A percentile compares a stretch with the other conserved stretches of the same genome.
Conservation (phyloP, 2,797 vertebrate genomes). For the Streptopelia turtur region DNA sequence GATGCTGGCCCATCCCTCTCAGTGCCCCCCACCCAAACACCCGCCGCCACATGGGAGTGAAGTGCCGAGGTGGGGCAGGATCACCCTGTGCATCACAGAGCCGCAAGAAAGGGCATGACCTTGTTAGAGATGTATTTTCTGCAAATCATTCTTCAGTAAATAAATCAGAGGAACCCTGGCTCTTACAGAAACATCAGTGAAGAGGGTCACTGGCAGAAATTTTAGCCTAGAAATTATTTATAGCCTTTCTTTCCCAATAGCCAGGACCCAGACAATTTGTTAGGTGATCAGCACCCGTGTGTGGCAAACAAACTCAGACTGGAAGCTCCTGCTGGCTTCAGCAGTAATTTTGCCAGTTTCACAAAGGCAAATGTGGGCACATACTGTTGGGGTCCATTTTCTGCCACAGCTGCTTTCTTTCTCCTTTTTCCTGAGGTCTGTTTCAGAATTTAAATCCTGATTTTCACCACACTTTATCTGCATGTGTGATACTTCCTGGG, state of each 20-base stretch:
- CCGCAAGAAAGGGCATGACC: neutral
- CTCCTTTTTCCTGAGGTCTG: neutral
- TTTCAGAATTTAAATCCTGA: neutral
- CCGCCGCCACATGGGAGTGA: rapidly evolving
- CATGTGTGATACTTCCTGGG: neutral
- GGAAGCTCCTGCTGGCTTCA: neutral
- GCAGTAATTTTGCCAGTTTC: neutral
- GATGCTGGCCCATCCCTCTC: neutral
- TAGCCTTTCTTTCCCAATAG: neutral
- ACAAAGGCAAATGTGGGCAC: neutral
- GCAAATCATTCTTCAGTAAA: neutral
- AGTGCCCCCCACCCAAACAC: no score
- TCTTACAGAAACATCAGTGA: neutral
- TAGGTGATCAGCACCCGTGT: neutral
- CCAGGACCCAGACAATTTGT: rapidly evolving
- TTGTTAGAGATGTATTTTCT: neutral
- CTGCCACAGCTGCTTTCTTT: neutral
- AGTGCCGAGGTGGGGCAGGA: neutral
- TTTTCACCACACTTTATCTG: neutral
- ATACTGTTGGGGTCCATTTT: rapidly evolving
- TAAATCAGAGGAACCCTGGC: neutral
- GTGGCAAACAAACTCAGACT: neutral
- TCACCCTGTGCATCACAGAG: neutral
- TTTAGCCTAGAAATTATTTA: neutral
- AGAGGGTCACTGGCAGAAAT: neutral